These are phyloP conservation scores for Halocaridina rubra DNA, from an alignment of 2,888 invertebrate genomes.

Conservation along the genomic window DNA sequence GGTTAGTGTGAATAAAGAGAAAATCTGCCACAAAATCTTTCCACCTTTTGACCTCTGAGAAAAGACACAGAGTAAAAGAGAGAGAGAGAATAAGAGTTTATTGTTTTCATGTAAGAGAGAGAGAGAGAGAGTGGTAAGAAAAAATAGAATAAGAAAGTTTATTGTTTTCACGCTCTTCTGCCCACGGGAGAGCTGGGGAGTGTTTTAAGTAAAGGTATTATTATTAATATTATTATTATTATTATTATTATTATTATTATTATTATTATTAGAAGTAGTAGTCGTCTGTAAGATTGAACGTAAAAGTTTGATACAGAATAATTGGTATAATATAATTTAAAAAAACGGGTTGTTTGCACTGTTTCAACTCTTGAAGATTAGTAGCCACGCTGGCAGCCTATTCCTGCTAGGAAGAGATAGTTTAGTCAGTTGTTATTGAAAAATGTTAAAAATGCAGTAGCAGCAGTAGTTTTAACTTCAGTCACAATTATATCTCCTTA, in stretches of 20 bases:
- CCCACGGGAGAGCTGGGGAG: background rate
- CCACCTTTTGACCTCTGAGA: background rate
- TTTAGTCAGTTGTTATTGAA: too few species aligned
- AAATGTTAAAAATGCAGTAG: too few species aligned
- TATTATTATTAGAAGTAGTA: background rate
- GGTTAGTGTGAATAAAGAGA: background rate
- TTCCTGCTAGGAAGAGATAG: too few species aligned
- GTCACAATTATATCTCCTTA: too few species aligned
- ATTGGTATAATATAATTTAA: too few species aligned
- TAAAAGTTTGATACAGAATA: too few species aligned
- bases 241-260: background rate
- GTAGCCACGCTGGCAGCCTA: too few species aligned
- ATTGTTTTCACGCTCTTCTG: constrained; percentile 2
- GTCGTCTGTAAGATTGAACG: too few species aligned
- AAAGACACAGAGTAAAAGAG: background rate
- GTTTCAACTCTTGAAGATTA: too few species aligned
- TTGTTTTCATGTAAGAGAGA: too few species aligned
- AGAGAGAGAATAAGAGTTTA: background rate
- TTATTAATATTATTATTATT: background rate
- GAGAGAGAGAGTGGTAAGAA: background rate
- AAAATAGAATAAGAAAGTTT: background rate
- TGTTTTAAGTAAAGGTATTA: background rate
- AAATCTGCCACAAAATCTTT: background rate
- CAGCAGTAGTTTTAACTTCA: too few species aligned
- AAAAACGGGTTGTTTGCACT: too few species aligned